Evolutionary conservation across 2,888 invertebrate species (phyloP).

Genomic region (Lycaena phlaeas): DNA sequence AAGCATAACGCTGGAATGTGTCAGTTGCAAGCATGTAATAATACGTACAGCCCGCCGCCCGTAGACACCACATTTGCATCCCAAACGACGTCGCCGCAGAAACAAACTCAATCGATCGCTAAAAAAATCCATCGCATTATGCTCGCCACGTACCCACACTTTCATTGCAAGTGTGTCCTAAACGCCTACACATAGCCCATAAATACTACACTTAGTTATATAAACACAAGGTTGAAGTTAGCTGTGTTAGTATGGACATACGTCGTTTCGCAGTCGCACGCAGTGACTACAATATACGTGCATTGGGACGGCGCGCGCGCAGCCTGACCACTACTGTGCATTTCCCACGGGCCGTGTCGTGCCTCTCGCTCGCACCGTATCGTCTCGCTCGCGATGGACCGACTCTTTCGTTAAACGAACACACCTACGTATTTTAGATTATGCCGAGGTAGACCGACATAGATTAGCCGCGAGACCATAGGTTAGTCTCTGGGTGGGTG

Average conservation of each 20-base stretch:
- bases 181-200: too few species aligned
- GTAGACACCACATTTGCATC: conserved; percentile 70
- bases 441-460: conserved; percentile 59
- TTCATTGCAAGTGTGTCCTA: too few species aligned
- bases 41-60: too few species aligned
- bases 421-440: conserved; percentile 72
- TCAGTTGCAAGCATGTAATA: too few species aligned
- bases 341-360: conserved; percentile 68
- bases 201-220: too few species aligned
- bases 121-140: conserved; percentile 66
- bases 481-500: conserved; percentile 25
- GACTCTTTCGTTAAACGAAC: conserved; percentile 71
- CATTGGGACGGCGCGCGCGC: conserved; percentile 72
- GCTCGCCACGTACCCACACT: conserved; percentile 36
- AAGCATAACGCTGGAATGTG: conserved; percentile 4
- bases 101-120: conserved; percentile 65
- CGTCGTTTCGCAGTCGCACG: conserved; percentile 42
- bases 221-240: conserved; percentile 17
- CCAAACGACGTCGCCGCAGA: conserved; percentile 53
- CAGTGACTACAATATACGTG: conserved; percentile 70
- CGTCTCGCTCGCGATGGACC: conserved; percentile 56
- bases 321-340: conserved; percentile 73
- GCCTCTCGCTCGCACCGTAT: conserved; percentile 35
- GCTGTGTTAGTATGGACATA: conserved; percentile 36
- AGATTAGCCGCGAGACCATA: conserved; percentile 66